Conservation (phyloP, 2,888 invertebrate genomes). For the Cyaniris semiargus region DNA sequence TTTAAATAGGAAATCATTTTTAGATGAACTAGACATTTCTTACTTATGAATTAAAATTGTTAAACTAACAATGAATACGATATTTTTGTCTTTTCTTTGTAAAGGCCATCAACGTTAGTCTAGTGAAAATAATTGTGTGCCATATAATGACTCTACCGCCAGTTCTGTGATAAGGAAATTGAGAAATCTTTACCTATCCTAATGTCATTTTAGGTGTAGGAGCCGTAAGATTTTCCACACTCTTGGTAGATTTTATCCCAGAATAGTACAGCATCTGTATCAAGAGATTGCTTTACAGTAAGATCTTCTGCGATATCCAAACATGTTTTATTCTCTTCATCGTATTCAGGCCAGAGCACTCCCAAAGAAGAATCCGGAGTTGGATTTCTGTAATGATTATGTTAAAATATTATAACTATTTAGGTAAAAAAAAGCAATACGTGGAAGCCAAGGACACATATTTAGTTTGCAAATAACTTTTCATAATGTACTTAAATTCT, state of each 20-base stretch:
- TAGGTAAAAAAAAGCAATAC: no score
- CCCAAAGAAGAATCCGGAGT: constrained; percentile 56
- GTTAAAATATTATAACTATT: neutral
- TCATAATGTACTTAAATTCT: no score
- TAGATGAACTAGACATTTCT: neutral
- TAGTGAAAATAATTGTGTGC: no score
- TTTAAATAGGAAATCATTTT: no score
- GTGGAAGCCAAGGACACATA: neutral
- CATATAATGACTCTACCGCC: no score
- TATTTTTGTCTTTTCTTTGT: no score
- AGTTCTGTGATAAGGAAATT: no score
- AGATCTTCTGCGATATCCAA: constrained; percentile 56
- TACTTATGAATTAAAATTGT: no score
- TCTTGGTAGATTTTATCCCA: constrained; percentile 51
- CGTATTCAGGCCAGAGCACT: constrained; percentile 56
- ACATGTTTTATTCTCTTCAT: constrained; percentile 46
- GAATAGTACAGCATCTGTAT: constrained; percentile 49
- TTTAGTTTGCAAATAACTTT: no score
- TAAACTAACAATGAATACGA: no score
- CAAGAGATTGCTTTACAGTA: constrained; percentile 43
- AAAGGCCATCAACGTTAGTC: no score
- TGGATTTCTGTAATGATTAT: constrained; percentile 54
- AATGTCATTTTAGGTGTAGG: constrained; percentile 20
- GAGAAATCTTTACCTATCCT: no score
- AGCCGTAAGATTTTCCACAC: constrained; percentile 42